A percentile compares a stretch with the other conserved stretches of the same genome.
phyloP scores from a whole-genome alignment of 2,113 vertebrate species.

The Neodontobutis hainanensis region DNA sequence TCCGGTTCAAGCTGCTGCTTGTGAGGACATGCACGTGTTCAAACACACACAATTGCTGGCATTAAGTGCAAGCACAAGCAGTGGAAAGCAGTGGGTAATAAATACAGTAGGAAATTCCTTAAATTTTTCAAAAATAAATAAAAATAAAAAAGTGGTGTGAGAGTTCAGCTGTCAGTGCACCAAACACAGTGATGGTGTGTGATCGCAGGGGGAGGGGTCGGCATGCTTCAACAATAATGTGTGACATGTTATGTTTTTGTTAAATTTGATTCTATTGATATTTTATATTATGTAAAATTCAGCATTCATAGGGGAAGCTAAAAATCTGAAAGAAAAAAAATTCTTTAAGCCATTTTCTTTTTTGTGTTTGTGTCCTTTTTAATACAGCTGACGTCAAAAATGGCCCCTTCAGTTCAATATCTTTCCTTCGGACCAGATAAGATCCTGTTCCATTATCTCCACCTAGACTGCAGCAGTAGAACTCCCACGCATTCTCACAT shows the following conservation, averaged over 20 bases:
- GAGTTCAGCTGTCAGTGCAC: constrained; percentile 38
- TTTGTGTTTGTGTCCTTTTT: background rate
- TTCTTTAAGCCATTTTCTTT: no score
- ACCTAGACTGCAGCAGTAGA: no score
- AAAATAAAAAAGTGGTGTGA: constrained; percentile 16
- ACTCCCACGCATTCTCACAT: no score
- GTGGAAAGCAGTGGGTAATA: constrained; percentile 15
- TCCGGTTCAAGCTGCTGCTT: constrained; percentile 58
- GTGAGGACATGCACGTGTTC: constrained; percentile 37
- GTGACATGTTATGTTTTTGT: no score
- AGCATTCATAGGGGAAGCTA: no score
- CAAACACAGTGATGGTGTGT: background rate
- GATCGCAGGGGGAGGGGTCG: no score
- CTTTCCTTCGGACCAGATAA: no score
- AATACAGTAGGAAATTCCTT: constrained; percentile 32
- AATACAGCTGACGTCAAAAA: background rate
- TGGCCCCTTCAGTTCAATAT: background rate
- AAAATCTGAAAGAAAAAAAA: no score
- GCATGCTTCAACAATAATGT: background rate
- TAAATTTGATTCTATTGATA: no score
- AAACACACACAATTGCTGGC: constrained; percentile 20
- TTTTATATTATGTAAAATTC: no score
- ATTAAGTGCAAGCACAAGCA: constrained; percentile 16
- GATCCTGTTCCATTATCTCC: no score
- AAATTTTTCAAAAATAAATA: constrained; percentile 24